phyloP scores from a whole-genome alignment of 35 echinoderm and acorn worm species.

The Ophiothrix spiculata region DNA sequence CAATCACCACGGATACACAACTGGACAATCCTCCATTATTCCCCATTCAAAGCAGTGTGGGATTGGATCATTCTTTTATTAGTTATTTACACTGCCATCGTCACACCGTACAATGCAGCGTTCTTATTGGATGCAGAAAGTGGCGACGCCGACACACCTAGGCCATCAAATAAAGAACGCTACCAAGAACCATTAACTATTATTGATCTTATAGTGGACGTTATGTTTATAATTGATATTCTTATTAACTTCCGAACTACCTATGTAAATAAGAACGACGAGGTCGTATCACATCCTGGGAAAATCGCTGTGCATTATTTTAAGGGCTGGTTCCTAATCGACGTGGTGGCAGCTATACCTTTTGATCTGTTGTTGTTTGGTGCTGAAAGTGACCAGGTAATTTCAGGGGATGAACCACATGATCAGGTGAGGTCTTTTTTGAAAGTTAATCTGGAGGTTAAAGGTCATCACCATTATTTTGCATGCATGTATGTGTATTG shows the following conservation, averaged over 20 bases:
- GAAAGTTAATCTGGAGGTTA: not conserved
- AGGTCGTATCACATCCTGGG: slow-evolving; percentile 96
- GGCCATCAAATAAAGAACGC: not conserved
- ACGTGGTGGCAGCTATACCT: slow-evolving; percentile 92
- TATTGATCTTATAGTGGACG: slow-evolving; percentile 93
- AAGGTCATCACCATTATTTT: not conserved
- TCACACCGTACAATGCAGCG: slow-evolving; percentile 97
- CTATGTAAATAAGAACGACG: slow-evolving; percentile 99
- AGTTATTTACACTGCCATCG: slow-evolving; percentile 97
- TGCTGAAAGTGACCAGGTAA: slow-evolving; percentile 75
- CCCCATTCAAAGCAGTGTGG: slow-evolving; percentile 97
- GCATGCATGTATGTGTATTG: not conserved
- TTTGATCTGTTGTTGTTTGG: slow-evolving; percentile 85
- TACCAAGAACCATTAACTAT: slow-evolving; percentile 65
- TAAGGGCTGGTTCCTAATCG: slow-evolving; percentile 99
- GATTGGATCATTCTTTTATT: slow-evolving; percentile 97
- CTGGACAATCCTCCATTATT: slow-evolving; percentile 99
- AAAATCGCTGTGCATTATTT: slow-evolving; percentile 99
- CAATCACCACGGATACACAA: slow-evolving; percentile 95
- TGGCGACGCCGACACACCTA: not conserved
- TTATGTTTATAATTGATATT: slow-evolving; percentile 99
- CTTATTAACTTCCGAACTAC: slow-evolving; percentile 99
- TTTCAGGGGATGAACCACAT: not conserved
- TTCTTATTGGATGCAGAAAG: slow-evolving; percentile 59
- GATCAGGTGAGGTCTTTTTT: not conserved